Conservation (phyloP, 2,888 invertebrate genomes). For the Oxyscelio sp. region DNA sequence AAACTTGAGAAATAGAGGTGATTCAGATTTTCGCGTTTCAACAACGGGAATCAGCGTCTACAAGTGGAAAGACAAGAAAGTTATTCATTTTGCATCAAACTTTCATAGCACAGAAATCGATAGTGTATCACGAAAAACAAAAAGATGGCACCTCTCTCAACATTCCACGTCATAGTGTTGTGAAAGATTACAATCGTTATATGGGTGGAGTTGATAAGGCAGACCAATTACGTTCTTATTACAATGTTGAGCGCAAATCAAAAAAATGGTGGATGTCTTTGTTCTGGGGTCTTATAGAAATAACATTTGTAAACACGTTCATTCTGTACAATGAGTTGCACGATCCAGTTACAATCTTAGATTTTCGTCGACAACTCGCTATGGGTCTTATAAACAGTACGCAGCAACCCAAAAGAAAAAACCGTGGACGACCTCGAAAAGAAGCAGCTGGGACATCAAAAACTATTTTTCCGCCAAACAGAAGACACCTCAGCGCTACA, state of each 20-base stretch:
- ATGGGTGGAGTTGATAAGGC: constrained; percentile 28
- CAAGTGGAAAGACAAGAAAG: constrained; percentile 43
- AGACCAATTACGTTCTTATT: constrained; percentile 21
- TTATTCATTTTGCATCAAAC: constrained; percentile 32
- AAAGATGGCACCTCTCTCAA: not conserved
- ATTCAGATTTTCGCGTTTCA: constrained; percentile 30
- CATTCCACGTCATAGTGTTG: constrained; percentile 10
- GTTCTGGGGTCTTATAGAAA: constrained; percentile 25
- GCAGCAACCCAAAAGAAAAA: not conserved
- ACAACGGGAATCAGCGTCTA: constrained; percentile 12
- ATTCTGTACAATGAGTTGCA: constrained; percentile 18
- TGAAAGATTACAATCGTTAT: constrained; percentile 26
- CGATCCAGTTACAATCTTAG: constrained; percentile 2
- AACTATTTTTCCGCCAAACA: constrained; percentile 4
- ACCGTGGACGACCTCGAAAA: constrained; percentile 13
- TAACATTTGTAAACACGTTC: constrained; percentile 19
- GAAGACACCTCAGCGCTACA: no score
- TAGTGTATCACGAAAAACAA: constrained; percentile 18
- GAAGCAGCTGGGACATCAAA: not conserved
- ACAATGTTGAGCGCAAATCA: constrained; percentile 2
- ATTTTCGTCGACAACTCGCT: constrained; percentile 26
- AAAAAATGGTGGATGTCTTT: constrained; percentile 29
- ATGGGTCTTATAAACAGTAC: constrained; percentile 15
- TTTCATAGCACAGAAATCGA: constrained; percentile 27
- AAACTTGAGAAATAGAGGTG: constrained; percentile 24